Evolutionary conservation across 2,888 invertebrate genomes (phyloP).

Genomic region (Branchellion lobata): DNA sequence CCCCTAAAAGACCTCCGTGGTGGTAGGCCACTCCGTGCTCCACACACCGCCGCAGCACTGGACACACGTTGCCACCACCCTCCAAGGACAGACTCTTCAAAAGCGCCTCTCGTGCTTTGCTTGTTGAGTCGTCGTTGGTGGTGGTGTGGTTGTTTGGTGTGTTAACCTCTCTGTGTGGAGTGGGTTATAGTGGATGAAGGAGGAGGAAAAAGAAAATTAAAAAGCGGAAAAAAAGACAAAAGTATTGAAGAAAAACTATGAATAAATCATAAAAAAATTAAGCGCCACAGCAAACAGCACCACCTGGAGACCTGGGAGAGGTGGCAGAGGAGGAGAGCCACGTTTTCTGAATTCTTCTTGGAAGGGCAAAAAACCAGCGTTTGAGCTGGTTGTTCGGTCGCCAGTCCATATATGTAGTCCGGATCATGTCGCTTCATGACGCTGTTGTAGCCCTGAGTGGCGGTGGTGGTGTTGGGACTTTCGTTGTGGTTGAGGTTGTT

Average conservation of each 20-base stretch:
- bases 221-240: no score
- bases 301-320: slow-evolving; percentile 63
- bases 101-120: slow-evolving; percentile 66
- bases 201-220: no score
- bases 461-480: background rate
- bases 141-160: background rate
- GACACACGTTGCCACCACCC: slow-evolving; percentile 69
- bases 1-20: slow-evolving; percentile 68
- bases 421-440: background rate
- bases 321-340: slow-evolving; percentile 75
- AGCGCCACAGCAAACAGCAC: no score
- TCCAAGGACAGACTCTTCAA: slow-evolving; percentile 71
- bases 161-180: no score
- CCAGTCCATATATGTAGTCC: background rate
- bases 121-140: no score
- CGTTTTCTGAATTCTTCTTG: slow-evolving; percentile 87
- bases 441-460: background rate
- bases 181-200: no score
- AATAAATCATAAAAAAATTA: no score
- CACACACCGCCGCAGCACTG: slow-evolving; percentile 68
- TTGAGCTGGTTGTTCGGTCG: background rate
- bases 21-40: slow-evolving; percentile 87
- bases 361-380: slow-evolving; percentile 85
- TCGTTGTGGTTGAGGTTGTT: background rate
- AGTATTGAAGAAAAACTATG: no score